These are phyloP conservation scores for Rhabdornis inornatus DNA, from an alignment of 2,113 vertebrate species.

Conservation along the genomic window DNA sequence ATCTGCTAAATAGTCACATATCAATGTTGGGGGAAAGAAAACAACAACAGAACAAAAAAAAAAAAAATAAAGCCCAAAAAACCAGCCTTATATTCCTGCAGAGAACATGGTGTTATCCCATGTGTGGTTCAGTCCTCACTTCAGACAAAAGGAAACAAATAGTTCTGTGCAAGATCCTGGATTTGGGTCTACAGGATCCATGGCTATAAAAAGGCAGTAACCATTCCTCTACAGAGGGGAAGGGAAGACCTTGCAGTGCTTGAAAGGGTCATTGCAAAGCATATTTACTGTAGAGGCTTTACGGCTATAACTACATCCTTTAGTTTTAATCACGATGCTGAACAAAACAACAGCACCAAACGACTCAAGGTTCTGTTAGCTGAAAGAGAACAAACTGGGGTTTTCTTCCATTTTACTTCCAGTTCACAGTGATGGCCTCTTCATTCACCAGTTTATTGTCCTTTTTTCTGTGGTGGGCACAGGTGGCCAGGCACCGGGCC, in stretches of 20 bases:
- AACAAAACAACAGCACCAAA: neutral
- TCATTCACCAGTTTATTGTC: neutral
- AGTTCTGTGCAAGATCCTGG: neutral
- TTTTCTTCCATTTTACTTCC: neutral
- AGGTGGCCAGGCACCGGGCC: accelerated
- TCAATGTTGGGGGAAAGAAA: neutral
- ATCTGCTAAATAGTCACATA: neutral
- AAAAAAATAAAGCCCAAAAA: too few species aligned
- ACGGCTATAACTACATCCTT: neutral
- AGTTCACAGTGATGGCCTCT: neutral
- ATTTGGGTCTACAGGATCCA: neutral
- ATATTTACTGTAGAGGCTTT: neutral
- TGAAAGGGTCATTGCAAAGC: neutral
- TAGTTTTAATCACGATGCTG: neutral
- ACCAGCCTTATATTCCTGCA: neutral
- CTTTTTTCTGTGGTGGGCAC: neutral
- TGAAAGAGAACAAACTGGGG: accelerated
- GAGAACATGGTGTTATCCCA: neutral
- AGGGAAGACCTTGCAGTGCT: neutral
- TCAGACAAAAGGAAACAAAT: neutral
- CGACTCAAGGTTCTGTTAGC: accelerated
- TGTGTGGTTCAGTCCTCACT: accelerated
- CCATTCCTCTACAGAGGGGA: neutral
- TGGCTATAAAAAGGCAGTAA: neutral
- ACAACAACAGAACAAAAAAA: neutral